Conservation (phyloP, 1,140 invertebrate genomes). For the Heliconius melpomene region DNA sequence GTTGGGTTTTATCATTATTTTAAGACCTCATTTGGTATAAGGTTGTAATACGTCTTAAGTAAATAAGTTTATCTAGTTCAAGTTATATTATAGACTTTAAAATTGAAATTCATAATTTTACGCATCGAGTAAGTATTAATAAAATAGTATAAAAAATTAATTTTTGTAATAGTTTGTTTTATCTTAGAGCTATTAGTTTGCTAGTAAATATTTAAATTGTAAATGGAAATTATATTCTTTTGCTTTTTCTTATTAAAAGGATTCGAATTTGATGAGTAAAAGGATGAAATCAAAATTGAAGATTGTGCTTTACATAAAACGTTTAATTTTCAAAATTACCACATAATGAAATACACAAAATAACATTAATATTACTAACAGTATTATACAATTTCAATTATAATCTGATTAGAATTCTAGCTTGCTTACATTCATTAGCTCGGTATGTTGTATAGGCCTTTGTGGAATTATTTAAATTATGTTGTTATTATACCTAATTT, state of each 20-base stretch:
- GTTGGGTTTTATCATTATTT: slow-evolving; percentile 13
- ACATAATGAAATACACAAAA: no score
- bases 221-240: no score
- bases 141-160: no score
- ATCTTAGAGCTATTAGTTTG: no score
- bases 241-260: no score
- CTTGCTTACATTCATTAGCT: not conserved
- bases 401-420: slow-evolving; percentile 1
- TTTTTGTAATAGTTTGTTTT: no score
- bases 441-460: not conserved
- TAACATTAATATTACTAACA: not conserved
- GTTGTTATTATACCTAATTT: not conserved
- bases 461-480: not conserved
- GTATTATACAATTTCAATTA: slow-evolving; percentile 1
- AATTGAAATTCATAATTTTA: not conserved
- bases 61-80: not conserved
- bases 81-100: not conserved
- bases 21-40: not conserved
- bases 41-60: slow-evolving; percentile 11
- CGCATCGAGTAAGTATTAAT: no score
- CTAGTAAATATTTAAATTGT: no score
- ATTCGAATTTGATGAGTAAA: no score
- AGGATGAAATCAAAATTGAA: no score
- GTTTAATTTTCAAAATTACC: no score
- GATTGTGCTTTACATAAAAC: not conserved